A percentile compares a stretch with the other conserved stretches of the same genome.
Evolutionary conservation across 2,797 vertebrate species (phyloP).

Genomic region (Garrulus glandarius): DNA sequence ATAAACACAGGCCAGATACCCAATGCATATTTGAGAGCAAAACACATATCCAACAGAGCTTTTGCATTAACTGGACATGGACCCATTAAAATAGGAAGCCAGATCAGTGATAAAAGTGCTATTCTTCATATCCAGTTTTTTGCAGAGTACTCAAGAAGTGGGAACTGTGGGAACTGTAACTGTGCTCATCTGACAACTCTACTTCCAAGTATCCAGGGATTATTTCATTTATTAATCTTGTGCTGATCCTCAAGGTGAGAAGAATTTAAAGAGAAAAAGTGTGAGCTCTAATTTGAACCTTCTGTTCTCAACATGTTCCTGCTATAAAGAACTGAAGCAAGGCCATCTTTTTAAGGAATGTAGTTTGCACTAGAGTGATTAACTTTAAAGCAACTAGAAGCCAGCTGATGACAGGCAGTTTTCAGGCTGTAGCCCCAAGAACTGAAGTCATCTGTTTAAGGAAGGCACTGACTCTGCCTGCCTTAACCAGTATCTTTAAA

Average conservation of each 20-base stretch:
- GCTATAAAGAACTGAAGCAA: background rate
- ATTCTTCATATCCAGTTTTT: background rate
- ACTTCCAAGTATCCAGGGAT: background rate
- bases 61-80: background rate
- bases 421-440: background rate
- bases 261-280: background rate
- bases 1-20: background rate
- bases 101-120: background rate
- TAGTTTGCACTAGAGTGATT: background rate
- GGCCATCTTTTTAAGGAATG: background rate
- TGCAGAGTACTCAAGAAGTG: background rate
- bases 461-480: background rate
- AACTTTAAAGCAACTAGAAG: constrained; percentile 27
- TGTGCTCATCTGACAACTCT: background rate
- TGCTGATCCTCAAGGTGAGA: background rate
- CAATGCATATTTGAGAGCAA: background rate
- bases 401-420: background rate
- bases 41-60: background rate
- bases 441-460: constrained; percentile 26
- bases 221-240: background rate
- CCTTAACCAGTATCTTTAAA: background rate
- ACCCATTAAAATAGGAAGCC: background rate
- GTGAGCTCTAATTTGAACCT: background rate
- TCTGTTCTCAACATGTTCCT: background rate
- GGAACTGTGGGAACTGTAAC: background rate